Percentiles rank a stretch among this genome's conserved stretches.
Evolutionary conservation across 2,113 vertebrate species (phyloP).

Genomic region (Corvus hawaiiensis): DNA sequence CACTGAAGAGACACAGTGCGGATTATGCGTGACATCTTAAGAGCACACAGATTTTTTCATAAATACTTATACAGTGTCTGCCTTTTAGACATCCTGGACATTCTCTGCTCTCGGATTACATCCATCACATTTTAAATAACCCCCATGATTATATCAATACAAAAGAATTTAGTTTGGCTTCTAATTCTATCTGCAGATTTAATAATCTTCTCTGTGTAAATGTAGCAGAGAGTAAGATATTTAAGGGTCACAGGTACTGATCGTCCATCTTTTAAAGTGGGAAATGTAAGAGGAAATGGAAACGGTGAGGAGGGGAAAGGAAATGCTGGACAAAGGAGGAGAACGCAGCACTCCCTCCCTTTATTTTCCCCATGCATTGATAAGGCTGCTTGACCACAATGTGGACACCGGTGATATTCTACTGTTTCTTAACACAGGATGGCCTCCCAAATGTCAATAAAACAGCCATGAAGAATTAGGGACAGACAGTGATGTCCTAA

Average conservation of each 20-base stretch:
- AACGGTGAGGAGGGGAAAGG: neutral
- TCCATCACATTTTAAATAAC: constrained; percentile 32
- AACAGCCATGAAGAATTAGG: neutral
- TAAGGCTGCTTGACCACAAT: neutral
- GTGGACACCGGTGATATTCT: neutral
- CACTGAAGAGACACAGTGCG: constrained; percentile 71
- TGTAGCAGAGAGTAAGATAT: constrained; percentile 42
- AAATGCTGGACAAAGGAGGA: neutral
- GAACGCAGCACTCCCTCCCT: neutral
- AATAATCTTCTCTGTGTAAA: constrained; percentile 53
- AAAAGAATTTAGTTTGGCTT: constrained; percentile 42
- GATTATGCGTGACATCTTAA: constrained; percentile 75
- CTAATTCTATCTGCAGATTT: constrained; percentile 65
- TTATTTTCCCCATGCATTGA: neutral
- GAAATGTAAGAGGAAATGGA: neutral
- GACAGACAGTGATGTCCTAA: neutral
- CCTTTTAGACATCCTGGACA: constrained; percentile 52
- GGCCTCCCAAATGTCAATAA: neutral
- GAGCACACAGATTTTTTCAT: constrained; percentile 71
- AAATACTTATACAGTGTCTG: constrained; percentile 72
- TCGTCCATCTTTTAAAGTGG: neutral
- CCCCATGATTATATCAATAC: constrained; percentile 20
- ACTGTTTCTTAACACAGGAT: neutral
- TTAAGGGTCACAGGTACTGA: neutral
- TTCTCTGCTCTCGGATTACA: constrained; percentile 28